Evolutionary conservation across 2,797 vertebrate species (phyloP).

Genomic region (Catamblyrhynchus diadema): DNA sequence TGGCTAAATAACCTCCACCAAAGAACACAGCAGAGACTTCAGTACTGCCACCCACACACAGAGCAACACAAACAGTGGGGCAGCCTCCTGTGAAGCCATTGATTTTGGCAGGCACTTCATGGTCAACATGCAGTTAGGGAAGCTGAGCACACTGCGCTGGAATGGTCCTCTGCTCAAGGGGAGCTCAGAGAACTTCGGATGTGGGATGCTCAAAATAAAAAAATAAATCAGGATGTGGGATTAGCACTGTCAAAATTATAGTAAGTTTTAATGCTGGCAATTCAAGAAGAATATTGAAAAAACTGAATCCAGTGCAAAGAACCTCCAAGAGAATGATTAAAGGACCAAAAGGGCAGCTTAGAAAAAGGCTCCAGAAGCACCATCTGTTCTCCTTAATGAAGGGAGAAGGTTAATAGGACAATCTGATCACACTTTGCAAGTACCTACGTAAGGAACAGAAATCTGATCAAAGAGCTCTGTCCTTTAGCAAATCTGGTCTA

Average conservation of each 20-base stretch:
- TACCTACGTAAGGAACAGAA: slow-evolving; percentile 1
- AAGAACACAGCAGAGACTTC: neutral
- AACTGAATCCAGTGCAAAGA: neutral
- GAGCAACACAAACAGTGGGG: neutral
- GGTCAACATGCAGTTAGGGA: neutral
- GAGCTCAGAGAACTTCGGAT: neutral
- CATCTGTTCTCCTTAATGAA: slow-evolving; percentile 51
- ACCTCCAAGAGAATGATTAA: slow-evolving; percentile 15
- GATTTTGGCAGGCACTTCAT: neutral
- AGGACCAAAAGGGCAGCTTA: slow-evolving; percentile 20
- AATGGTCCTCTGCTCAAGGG: neutral
- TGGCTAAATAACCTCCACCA: neutral
- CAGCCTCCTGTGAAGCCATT: neutral
- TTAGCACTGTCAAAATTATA: neutral
- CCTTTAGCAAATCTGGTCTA: neutral
- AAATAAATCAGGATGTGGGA: neutral
- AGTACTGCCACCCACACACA: neutral
- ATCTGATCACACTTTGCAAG: slow-evolving; percentile 46
- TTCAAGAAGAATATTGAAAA: neutral
- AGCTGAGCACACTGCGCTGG: neutral
- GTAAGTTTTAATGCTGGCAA: neutral
- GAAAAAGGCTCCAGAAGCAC: slow-evolving; percentile 33
- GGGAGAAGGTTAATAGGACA: slow-evolving; percentile 54
- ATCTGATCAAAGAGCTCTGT: neutral
- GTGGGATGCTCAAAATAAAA: neutral